phyloP scores from a whole-genome alignment of 2,888 invertebrate genomes.

The Agrochola lychnidis region DNA sequence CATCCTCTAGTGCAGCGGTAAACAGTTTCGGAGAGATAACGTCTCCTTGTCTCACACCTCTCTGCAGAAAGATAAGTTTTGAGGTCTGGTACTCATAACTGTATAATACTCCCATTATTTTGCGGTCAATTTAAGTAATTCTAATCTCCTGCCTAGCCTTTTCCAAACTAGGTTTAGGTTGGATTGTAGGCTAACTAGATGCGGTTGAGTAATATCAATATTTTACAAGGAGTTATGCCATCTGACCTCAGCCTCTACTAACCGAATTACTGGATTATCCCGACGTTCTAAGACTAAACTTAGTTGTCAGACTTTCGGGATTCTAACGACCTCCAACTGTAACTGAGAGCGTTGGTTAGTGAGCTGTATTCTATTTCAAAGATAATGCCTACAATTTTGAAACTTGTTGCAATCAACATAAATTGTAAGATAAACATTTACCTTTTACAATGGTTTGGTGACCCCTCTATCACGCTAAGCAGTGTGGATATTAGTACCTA shows the following conservation, averaged over 20 bases:
- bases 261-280: constrained; percentile 10
- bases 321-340: neutral
- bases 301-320: neutral
- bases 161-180: neutral
- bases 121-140: constrained; percentile 12
- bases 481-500: no score
- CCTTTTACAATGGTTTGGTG: no score
- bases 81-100: neutral
- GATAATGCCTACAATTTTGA: neutral
- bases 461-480: no score
- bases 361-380: neutral
- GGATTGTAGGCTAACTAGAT: neutral
- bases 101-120: neutral
- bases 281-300: neutral
- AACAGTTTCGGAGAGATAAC: no score
- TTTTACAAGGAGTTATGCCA: neutral
- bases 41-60: no score
- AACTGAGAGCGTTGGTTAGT: neutral
- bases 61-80: no score
- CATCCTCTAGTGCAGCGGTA: no score
- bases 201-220: constrained; percentile 9
- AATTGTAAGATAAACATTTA: neutral
- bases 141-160: neutral
- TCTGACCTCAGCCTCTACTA: neutral
- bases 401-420: neutral